Base-by-base conservation (phyloP, 2,797 vertebrate genomes). In the Gobionotothen gibberifrons region DNA sequence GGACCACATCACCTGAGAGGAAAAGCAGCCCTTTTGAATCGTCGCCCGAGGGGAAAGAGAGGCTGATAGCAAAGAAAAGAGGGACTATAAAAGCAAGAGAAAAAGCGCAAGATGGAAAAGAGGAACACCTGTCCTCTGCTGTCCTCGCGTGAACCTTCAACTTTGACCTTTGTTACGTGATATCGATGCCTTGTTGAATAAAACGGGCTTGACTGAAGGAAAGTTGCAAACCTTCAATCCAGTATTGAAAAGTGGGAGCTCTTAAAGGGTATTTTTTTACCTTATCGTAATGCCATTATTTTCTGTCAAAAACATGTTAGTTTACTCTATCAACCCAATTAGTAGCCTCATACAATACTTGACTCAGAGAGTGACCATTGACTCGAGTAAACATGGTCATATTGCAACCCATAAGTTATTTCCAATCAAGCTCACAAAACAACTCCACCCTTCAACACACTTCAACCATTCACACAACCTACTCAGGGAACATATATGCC, bases 1-100 rank as follows among this genome's bases (percentile, higher is more conserved):
- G 81, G 78, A 84, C 73, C 88, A 86, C 76, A 90, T 90, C 85
- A 92, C 90, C 82, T 87, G 85, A 84, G 76, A 93, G 87, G 89
- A 90, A 92, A 85, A 90, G 85, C 74, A 36, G 72, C 76, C 46
- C 79, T 89, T 78, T 86, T 92, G 86, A 93, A 85, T 82, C 48
- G 32, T 70, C 53, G 73, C 85, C 90, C 72, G 42, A 42, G 68
- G 78, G 51, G 51, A 79, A 72, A 76, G 63, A 74, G 69, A 68
- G 73, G 43, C 78, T 70, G 81, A 78, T 68, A 71, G 68, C 2
- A 56, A 80, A 79, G 79, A 74, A 83, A 83, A 78, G 56, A 75
- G 47, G 49, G 72, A 81, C 58, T 17, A 74, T 76, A 76, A 88
- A 82, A 85, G 75, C 72, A 47, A 36, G 12, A 52, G 57, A 49